These are phyloP conservation scores for Cyanoliseus patagonus DNA, from an alignment of 2,113 vertebrate species.

Conservation along the genomic window DNA sequence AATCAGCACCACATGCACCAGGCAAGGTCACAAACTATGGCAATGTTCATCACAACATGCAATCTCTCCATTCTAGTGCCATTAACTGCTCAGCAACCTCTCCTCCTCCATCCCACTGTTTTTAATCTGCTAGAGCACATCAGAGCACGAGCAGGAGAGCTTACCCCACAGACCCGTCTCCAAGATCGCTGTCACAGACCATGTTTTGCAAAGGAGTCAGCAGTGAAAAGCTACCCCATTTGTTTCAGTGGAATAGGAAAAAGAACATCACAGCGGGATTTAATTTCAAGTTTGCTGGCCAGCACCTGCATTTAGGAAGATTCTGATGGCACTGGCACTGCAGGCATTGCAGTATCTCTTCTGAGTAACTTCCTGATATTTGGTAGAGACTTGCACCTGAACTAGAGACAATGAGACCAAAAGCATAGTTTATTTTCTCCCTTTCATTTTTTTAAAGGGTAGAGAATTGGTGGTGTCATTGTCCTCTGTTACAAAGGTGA, in stretches of 20 bases:
- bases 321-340: neutral
- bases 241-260: conserved; percentile 53
- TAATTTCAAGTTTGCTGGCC: conserved; percentile 51
- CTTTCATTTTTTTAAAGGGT: neutral
- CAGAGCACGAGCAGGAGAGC: neutral
- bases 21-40: conserved; percentile 13
- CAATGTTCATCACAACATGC: conserved; percentile 12
- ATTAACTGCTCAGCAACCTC: conserved; percentile 42
- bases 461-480: neutral
- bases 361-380: neutral
- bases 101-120: conserved; percentile 45
- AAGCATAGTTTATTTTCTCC: neutral
- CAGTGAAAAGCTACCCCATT: conserved; percentile 9
- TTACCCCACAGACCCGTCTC: neutral
- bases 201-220: conserved; percentile 27
- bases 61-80: conserved; percentile 7
- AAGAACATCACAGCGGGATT: conserved; percentile 22
- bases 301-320: conserved; percentile 27
- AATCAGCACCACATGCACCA: neutral
- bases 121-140: conserved; percentile 58
- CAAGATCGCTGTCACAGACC: neutral
- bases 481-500: neutral
- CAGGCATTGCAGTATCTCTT: neutral
- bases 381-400: conserved; percentile 8
- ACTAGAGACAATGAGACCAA: neutral